phyloP scores from a whole-genome alignment of 2,113 vertebrate species.

The Gymnarchus niloticus region DNA sequence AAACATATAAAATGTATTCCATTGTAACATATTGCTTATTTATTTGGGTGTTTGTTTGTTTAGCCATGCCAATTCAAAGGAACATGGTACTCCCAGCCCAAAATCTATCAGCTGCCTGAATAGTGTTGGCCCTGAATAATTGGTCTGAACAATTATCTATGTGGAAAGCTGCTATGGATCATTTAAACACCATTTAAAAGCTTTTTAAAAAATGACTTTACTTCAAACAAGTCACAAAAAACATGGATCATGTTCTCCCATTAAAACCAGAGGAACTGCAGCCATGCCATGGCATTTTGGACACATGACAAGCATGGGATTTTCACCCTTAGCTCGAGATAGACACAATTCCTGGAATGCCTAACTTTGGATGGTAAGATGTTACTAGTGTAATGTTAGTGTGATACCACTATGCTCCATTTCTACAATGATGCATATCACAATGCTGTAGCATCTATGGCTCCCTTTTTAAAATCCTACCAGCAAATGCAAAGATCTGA shows the following conservation, averaged over 20 bases:
- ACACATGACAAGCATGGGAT: background rate
- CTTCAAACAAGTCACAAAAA: background rate
- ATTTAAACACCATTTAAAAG: constrained; percentile 14
- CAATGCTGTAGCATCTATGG: background rate
- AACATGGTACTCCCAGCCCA: background rate
- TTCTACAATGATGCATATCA: background rate
- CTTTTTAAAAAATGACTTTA: background rate
- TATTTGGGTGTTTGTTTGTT: background rate
- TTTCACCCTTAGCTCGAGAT: background rate
- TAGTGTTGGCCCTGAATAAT: background rate
- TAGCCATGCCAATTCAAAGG: background rate
- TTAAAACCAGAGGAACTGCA: background rate
- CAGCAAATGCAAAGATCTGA: background rate
- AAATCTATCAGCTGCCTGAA: background rate
- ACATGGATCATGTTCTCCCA: background rate
- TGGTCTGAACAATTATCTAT: background rate
- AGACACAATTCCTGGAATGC: background rate
- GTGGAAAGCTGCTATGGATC: background rate
- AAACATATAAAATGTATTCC: background rate
- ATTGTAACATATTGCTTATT: background rate
- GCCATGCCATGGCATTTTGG: background rate
- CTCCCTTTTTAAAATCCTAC: background rate
- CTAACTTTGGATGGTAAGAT: background rate
- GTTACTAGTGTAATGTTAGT: background rate
- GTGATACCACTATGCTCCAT: background rate